These are phyloP conservation scores for Aphis craccivora DNA, from an alignment of 1,140 invertebrate genomes.

Conservation along the genomic window DNA sequence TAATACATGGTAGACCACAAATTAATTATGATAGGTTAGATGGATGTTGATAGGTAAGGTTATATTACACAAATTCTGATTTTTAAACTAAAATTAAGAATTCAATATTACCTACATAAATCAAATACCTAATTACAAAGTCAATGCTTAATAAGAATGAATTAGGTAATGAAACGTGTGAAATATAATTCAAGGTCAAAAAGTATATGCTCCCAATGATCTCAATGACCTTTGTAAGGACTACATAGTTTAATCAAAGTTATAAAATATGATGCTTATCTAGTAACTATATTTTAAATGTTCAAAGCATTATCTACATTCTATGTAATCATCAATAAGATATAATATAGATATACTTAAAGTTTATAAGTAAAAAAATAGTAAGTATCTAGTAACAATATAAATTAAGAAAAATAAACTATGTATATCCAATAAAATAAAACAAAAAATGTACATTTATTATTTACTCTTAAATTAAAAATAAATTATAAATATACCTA, in stretches of 20 bases:
- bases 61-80: too few species aligned
- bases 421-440: neutral
- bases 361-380: neutral
- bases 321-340: neutral
- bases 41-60: too few species aligned
- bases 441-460: neutral
- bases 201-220: conserved; percentile 23
- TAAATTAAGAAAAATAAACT: neutral
- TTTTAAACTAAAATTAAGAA: neutral
- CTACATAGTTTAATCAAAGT: neutral
- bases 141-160: neutral
- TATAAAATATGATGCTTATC: conserved; percentile 62
- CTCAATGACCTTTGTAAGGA: conserved; percentile 37
- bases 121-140: neutral
- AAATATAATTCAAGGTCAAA: conserved; percentile 50
- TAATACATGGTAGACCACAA: too few species aligned
- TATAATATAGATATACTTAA: too few species aligned
- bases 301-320: neutral
- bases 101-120: neutral
- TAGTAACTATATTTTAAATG: neutral
- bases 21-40: too few species aligned
- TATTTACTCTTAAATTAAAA: neutral
- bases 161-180: conserved; percentile 17
- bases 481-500: neutral
- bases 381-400: neutral